A percentile compares a stretch with the other conserved stretches of the same genome.
Conservation (phyloP, 2,888 invertebrate species). For the Carterocephalus palaemon region DNA sequence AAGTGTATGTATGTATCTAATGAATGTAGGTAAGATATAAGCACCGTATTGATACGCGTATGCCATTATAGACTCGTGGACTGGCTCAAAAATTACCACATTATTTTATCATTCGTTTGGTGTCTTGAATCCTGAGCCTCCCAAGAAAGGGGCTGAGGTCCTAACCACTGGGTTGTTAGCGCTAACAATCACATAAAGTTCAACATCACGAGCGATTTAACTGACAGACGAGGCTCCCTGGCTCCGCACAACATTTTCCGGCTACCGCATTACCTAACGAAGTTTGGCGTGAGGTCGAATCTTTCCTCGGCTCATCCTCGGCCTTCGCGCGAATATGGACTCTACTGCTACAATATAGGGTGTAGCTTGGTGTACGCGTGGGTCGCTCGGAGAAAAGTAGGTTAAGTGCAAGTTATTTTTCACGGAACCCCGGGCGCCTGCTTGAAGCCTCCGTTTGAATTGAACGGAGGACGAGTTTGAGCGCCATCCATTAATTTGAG, state of each 20-base stretch:
- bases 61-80: no score
- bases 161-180: no score
- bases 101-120: no score
- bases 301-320: conserved; percentile 1
- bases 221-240: no score
- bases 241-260: conserved; percentile 10
- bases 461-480: conserved; percentile 13
- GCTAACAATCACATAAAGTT: no score
- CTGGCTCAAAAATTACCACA: no score
- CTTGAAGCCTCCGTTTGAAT: conserved; percentile 28
- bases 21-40: no score
- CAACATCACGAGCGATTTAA: no score
- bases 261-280: not conserved
- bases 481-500: conserved; percentile 9
- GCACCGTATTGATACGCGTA: no score
- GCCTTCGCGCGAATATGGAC: not conserved
- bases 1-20: no score
- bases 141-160: no score
- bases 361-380: conserved; percentile 15
- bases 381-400: conserved; percentile 35
- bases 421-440: conserved; percentile 33
- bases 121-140: no score
- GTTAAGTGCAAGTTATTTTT: conserved; percentile 46
- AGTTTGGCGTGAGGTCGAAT: conserved; percentile 10
- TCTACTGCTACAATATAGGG: not conserved